phyloP scores from a whole-genome alignment of 2,797 vertebrate genomes.

The Lithobates sylvaticus region DNA sequence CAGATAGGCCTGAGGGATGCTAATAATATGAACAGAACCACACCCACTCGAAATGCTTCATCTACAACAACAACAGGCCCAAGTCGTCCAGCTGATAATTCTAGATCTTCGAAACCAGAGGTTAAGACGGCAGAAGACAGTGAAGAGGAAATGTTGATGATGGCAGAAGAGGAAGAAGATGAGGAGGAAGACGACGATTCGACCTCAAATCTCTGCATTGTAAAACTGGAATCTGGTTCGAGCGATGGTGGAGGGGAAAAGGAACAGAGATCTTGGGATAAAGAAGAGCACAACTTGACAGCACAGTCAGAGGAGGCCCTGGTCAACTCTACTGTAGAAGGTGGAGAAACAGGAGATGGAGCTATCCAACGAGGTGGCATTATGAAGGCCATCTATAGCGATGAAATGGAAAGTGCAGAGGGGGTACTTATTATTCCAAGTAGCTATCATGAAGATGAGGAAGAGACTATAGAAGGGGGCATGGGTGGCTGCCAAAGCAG shows the following conservation, averaged over 20 bases:
- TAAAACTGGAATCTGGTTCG: constrained; percentile 77
- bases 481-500: constrained; percentile 64
- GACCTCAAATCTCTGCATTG: constrained; percentile 78
- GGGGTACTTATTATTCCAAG: constrained; percentile 73
- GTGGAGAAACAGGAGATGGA: constrained; percentile 63
- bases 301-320: constrained; percentile 65
- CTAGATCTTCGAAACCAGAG: constrained; percentile 60
- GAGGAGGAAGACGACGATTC: constrained; percentile 77
- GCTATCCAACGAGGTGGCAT: constrained; percentile 67
- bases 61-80: constrained; percentile 62
- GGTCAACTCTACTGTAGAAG: constrained; percentile 68
- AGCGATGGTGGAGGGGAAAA: constrained; percentile 51
- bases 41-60: constrained; percentile 46
- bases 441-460: constrained; percentile 68
- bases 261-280: constrained; percentile 59
- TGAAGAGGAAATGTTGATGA: constrained; percentile 77
- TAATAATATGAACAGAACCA: constrained; percentile 36
- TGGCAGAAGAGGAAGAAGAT: constrained; percentile 75
- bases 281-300: constrained; percentile 66
- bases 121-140: constrained; percentile 70
- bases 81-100: constrained; percentile 72
- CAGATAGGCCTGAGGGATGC: constrained; percentile 73
- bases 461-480: constrained; percentile 69
- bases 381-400: constrained; percentile 76
- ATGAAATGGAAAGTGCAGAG: constrained; percentile 71